Evolutionary conservation across 1,140 invertebrate species (phyloP), one percentile per base, ranked within the genome.

Genomic region (Bilobella aurantiaca): DNA sequence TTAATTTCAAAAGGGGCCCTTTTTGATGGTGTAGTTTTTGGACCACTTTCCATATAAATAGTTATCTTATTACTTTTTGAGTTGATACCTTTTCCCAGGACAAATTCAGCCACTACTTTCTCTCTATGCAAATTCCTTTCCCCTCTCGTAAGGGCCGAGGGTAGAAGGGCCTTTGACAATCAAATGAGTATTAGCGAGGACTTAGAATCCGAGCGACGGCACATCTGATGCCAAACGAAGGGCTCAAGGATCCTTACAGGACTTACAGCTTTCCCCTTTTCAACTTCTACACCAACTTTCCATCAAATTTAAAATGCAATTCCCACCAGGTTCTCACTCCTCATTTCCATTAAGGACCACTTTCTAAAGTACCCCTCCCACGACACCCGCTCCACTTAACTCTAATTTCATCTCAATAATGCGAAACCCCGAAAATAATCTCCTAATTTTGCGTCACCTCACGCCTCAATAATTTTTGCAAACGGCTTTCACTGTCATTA

Each of bases 21-120:
- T n/a, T n/a, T n/a, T n/a, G n/a, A 42, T 42, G 37, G 37, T n/a
- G 37, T 42, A n/a, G 37, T 42, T 12, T 12, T 12, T 12, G 37
- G 37, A 8, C 8, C 8, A n/a, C 37, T 42, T 42, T 12, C 37
- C 37, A 42, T 42, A 42, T 42, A 42, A 42, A 42, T 42, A 42
- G 37, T 42, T 42, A 42, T 42, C 8, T 42, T 12, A 42, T 12
- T 42, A 42, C 8, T 42, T 42, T 42, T 42, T 8, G 8, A 8
- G 34, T 23, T 53, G 49, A 53, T 53, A 53, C 49, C 49, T 53
- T 53, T 53, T 53, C 49, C 49, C 49, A 53, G 8, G 49, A 23
- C 25, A 53, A 12, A 53, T 53, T 53, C 49, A 53, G 49, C 49
- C 14, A 53, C 14, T 53, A 53, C 5, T 12, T 16, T 53, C 49